Base-by-base conservation (phyloP, 2,888 invertebrate genomes). In the Limnephilus rhombicus region DNA sequence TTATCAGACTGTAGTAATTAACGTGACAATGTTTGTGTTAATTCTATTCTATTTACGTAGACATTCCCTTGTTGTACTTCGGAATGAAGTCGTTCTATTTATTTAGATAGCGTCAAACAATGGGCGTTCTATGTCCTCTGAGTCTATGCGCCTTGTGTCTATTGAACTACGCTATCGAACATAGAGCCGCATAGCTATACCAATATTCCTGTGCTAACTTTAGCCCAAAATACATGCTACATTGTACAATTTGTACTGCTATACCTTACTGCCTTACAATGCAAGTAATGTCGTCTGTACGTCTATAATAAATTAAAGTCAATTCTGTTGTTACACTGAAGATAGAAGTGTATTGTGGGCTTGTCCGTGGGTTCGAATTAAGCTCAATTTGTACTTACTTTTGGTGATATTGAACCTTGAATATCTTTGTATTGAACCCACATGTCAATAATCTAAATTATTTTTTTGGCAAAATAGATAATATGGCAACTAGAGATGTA, bases 1-100 rank as follows among this genome's bases (percentile, higher is more conserved):
- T 68, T 53, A 53, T 3, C 68, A 18, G 37, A 12, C 34, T 31
- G 88, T 68, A 80, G 45, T 34, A 89, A 89, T 89, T 80, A 89
- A 31, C 24, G 88, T n/a, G 80, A 80, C 88, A 80, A 34, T 89
- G 80, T 89, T 89, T 80, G 41, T 41, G 88, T 18, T 13, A 89
- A 80, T 80, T 89, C 18, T 12, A 37, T 37, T n/a, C 88, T 89
- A 41, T 80, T 86, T 49, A 29, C 86, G n/a, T 31, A n/a, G 86
- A 68, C 68, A 68, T 68, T 24, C 68, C n/a, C 68, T 24, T 68
- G 68, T 68, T 24, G 68, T 68, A 68, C 24, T 68, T 24, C 9
- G n/a, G 68, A n/a, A n/a, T 68, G 68, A n/a, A 34, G 85, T 34
- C 2, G 85, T 9, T 85, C 85, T 85, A 41, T 85, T 85, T 85